phyloP scores from a whole-genome alignment of 2,113 vertebrate genomes.

The Macrotus californicus region DNA sequence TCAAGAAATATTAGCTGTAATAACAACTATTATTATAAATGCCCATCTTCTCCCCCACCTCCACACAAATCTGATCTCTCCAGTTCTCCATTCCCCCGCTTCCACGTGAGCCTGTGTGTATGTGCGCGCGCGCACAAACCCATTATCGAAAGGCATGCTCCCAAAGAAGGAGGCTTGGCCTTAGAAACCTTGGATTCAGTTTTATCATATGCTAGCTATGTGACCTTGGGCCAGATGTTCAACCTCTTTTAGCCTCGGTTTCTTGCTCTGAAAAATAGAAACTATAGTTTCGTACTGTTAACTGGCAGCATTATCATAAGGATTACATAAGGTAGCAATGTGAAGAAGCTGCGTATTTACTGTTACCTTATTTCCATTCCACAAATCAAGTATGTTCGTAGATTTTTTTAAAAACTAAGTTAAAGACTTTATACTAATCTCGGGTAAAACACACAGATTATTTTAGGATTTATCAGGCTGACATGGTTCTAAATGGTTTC shows the following conservation, averaged over 20 bases:
- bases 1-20: constrained; percentile 14
- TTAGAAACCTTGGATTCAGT: neutral
- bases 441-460: neutral
- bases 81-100: neutral
- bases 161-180: neutral
- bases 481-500: neutral
- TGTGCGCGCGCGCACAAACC: neutral
- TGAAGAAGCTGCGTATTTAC: neutral
- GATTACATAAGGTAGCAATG: neutral
- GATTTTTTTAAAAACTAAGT: neutral
- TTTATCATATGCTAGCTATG: neutral
- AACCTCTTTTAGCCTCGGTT: neutral
- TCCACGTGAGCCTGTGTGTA: neutral
- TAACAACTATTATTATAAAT: neutral
- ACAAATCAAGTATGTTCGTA: neutral
- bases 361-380: neutral
- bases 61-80: neutral
- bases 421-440: neutral
- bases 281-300: constrained; percentile 1
- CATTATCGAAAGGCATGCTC: neutral
- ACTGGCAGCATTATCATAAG: neutral
- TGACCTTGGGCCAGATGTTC: neutral
- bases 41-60: neutral
- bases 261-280: constrained; percentile 28
- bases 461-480: constrained; percentile 38